These are phyloP conservation scores for Parazoanthus atlanticus DNA, from an alignment of 92 coral and sea anemone genomes.

Conservation along the genomic window DNA sequence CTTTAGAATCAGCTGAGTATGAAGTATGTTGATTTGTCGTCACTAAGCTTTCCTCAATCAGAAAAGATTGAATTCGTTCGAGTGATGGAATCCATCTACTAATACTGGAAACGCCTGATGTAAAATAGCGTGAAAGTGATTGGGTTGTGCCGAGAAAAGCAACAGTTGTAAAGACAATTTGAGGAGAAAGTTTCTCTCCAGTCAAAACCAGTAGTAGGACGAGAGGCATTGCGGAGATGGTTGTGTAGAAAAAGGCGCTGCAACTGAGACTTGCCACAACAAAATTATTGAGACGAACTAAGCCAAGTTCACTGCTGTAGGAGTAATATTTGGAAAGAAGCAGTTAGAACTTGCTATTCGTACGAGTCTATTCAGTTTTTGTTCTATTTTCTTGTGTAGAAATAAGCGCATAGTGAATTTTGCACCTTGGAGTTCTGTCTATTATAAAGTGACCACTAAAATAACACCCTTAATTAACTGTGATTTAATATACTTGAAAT, in stretches of 20 bases:
- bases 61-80: not conserved
- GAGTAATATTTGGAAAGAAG: not conserved
- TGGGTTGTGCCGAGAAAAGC: not conserved
- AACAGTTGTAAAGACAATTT: not conserved
- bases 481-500: no score
- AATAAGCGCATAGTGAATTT: no score
- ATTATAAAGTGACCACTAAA: no score
- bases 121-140: not conserved
- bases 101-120: not conserved
- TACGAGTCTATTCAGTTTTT: no score
- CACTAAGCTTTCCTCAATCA: not conserved
- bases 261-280: not conserved
- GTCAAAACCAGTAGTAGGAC: not conserved
- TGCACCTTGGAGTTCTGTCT: no score
- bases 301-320: not conserved
- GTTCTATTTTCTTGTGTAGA: no score
- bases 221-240: not conserved
- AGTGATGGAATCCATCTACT: not conserved
- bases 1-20: not conserved
- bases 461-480: no score
- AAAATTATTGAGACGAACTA: not conserved
- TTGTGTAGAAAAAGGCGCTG: not conserved
- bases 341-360: not conserved
- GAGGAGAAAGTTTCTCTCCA: not conserved
- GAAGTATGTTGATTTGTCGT: not conserved